Evolutionary conservation across 2,797 vertebrate species (phyloP), one percentile per base, ranked within the genome.

Genomic region (Rhinoraja longicauda): DNA sequence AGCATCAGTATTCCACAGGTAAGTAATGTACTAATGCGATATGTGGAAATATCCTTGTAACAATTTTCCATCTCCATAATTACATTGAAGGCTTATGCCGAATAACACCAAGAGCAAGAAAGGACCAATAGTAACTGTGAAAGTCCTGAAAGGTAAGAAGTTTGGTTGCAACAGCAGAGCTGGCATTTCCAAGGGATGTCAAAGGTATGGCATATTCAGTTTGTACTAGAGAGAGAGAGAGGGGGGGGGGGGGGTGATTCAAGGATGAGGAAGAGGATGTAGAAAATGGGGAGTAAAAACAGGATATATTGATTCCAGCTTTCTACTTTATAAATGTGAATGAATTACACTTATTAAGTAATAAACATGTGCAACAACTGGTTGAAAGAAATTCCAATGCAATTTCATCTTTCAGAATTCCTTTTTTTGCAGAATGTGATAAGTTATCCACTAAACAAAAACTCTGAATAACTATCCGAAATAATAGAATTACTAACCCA

Each of bases 11-110:
- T 53, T 92, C 39, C 90, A 75, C 32, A 92, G 90, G 90, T 92
- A 53, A 91, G 36, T 39, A 72, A 24, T 17, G 1, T 26, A 90
- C 32, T 70, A 84, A 86, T 59, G 59, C 39, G 15, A 94, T 94
- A 93, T 93, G 75, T 13, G 70, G 36, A 19, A 93, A 21, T 70
- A n/a, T 29, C 57, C 36, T 45, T 67, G 57, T 29, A 67, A 39
- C n/a, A n/a, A 86, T 86, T 70, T 36, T 67, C 26, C 81, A 53
- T 7, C 62, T 72, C 39, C 39, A 64, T 32, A 82, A 13, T 72
- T 36, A 39, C 78, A 82, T 32, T 21, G 26, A 32, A 53, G 64
- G 39, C 62, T 76, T 64, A 57, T 26, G 39, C 78, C 78, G 32
- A 77, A 93, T 81, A n/a, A 59, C 77, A 93, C 36, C 6, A 82